Percentiles rank a stretch among this genome's conserved stretches.
phyloP scores from a whole-genome alignment of 2,797 vertebrate genomes.

The Syngnathus rostellatus region DNA sequence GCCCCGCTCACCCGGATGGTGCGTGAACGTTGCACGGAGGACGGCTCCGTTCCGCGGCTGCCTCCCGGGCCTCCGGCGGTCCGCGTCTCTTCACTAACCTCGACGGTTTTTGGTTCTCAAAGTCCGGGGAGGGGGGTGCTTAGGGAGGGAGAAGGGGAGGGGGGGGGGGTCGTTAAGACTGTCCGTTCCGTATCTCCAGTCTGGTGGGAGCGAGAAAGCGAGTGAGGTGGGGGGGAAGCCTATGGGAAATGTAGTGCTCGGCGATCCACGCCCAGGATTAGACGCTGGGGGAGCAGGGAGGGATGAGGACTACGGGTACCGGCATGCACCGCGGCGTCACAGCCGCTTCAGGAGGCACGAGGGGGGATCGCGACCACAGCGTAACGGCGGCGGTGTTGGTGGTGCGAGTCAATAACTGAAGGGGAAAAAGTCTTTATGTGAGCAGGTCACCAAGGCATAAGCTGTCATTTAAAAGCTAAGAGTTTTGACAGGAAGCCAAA shows the following conservation, averaged over 20 bases:
- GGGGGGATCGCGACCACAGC: slow-evolving; percentile 64
- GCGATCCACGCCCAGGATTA: slow-evolving; percentile 63
- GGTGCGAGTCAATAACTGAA: slow-evolving; percentile 6
- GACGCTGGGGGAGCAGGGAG: slow-evolving; percentile 56
- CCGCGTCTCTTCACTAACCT: slow-evolving; percentile 68
- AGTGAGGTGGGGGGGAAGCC: slow-evolving; percentile 54
- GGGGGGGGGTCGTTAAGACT: slow-evolving; percentile 69
- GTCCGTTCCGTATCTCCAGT: slow-evolving; percentile 77
- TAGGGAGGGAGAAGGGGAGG: slow-evolving; percentile 26
- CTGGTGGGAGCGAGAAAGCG: slow-evolving; percentile 67
- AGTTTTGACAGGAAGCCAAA: not conserved
- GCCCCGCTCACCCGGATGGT: slow-evolving; percentile 65
- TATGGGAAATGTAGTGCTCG: slow-evolving; percentile 67
- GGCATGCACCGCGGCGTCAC: slow-evolving; percentile 69
- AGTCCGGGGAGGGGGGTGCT: slow-evolving; percentile 59
- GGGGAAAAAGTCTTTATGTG: slow-evolving; percentile 34
- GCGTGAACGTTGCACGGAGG: slow-evolving; percentile 56
- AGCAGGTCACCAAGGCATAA: slow-evolving; percentile 68
- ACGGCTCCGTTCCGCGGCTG: slow-evolving; percentile 52
- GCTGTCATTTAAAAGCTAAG: slow-evolving; percentile 25
- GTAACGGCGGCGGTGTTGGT: slow-evolving; percentile 67
- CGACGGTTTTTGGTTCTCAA: slow-evolving; percentile 76
- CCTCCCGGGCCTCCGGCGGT: slow-evolving; percentile 54
- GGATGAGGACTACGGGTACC: slow-evolving; percentile 73
- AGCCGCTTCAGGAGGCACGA: slow-evolving; percentile 76